Conservation (phyloP, 1,140 invertebrate species). For the Drosophila pseudoananassae region DNA sequence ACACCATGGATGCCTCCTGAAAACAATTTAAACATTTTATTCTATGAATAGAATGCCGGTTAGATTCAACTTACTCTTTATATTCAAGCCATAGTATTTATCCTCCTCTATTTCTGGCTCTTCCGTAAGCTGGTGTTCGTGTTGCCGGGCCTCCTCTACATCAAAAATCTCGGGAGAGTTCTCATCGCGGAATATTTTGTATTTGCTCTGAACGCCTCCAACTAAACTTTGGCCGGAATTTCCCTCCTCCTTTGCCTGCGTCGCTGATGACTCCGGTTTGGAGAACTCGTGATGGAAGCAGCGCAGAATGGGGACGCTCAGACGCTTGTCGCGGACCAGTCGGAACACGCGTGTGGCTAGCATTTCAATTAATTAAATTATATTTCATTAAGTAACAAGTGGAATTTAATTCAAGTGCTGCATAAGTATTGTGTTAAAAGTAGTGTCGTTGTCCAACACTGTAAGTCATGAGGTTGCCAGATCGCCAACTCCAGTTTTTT, state of each 20-base stretch:
- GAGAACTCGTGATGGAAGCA: conserved; percentile 78
- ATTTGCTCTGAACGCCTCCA: conserved; percentile 67
- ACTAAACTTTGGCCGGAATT: conserved; percentile 27
- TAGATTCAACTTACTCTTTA: conserved; percentile 84
- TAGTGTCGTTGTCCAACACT: too few species aligned
- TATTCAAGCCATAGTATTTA: conserved; percentile 84
- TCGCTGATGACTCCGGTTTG: conserved; percentile 24
- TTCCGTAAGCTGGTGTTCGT: conserved; percentile 46
- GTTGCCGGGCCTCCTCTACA: conserved; percentile 86
- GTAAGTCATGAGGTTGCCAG: too few species aligned
- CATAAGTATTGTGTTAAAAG: too few species aligned
- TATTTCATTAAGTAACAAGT: conserved; percentile 41
- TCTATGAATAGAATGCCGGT: background rate
- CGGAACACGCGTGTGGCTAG: conserved; percentile 62
- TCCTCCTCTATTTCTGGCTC: conserved; percentile 68
- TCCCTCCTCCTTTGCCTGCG: background rate
- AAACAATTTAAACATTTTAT: conserved; percentile 52
- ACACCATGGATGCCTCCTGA: conserved; percentile 92
- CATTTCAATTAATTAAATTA: conserved; percentile 44
- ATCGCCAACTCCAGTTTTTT: too few species aligned
- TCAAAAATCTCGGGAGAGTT: conserved; percentile 88
- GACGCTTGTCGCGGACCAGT: conserved; percentile 54
- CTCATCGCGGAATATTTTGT: conserved; percentile 85
- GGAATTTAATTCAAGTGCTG: too few species aligned
- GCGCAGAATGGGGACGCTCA: conserved; percentile 65